Evolutionary conservation across 2,797 vertebrate genomes (phyloP).

Genomic region (Tragelaphus oryx): DNA sequence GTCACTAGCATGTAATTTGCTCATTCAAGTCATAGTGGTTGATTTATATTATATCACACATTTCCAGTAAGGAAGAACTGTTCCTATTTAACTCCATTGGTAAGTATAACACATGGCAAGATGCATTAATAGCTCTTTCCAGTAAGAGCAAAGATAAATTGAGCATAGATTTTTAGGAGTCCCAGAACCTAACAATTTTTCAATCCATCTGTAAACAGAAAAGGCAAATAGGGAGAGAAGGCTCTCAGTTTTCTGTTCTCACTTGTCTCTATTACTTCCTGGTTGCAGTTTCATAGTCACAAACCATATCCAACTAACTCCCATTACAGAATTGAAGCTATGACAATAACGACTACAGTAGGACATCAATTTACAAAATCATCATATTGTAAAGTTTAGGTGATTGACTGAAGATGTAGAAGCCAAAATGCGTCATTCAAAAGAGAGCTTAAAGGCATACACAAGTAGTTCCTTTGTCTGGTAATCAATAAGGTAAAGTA

Average conservation of each 20-base stretch:
- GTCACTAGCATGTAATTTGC: neutral
- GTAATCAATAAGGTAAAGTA: neutral
- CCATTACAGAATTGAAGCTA: neutral
- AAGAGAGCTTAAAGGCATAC: neutral
- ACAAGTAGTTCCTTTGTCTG: neutral
- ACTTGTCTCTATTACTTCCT: neutral
- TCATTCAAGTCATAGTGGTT: neutral
- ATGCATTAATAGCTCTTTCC: neutral
- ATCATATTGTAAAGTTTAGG: neutral
- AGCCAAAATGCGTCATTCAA: neutral
- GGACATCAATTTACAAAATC: neutral
- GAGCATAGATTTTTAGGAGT: conserved; percentile 5
- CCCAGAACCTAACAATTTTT: conserved; percentile 1
- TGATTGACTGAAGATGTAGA: neutral
- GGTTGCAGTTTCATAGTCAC: neutral
- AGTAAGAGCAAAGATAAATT: neutral
- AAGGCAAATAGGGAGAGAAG: neutral
- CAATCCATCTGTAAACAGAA: neutral
- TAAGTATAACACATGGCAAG: neutral
- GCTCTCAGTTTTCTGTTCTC: neutral
- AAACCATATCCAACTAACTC: neutral
- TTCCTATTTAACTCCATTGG: neutral
- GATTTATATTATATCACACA: neutral
- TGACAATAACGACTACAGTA: neutral
- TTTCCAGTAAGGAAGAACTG: neutral